Evolutionary conservation across 2,888 invertebrate genomes (phyloP).

Genomic region (Adineta ricciae): DNA sequence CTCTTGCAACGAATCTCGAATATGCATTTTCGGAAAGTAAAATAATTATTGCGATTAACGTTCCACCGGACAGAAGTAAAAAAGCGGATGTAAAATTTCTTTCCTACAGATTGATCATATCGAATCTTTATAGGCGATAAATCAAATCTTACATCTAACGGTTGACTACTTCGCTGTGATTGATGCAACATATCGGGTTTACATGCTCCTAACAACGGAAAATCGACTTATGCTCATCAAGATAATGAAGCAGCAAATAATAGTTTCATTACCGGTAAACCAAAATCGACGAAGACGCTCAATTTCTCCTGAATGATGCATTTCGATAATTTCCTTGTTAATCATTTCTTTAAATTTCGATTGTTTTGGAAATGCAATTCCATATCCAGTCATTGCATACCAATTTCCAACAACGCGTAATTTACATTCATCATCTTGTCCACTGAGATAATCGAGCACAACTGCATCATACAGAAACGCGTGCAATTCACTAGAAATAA

Average conservation of each 20-base stretch:
- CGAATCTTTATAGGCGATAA: no score
- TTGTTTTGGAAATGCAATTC: conserved; percentile 87
- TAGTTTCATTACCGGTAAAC: conserved; percentile 72
- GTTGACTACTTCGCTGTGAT: not conserved
- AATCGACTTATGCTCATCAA: no score
- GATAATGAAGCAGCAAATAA: not conserved
- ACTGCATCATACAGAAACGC: conserved; percentile 98
- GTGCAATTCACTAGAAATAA: conserved; percentile 64
- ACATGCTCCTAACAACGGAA: not conserved
- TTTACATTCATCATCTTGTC: conserved; percentile 81
- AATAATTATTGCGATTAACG: not conserved
- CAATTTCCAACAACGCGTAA: conserved; percentile 90
- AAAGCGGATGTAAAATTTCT: not conserved
- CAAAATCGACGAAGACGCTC: conserved; percentile 80
- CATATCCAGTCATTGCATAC: conserved; percentile 97
- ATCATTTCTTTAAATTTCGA: conserved; percentile 54
- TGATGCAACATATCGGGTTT: not conserved
- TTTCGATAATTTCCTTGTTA: conserved; percentile 42
- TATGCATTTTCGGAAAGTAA: not conserved
- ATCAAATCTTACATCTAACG: not conserved
- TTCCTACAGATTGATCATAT: not conserved
- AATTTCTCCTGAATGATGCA: conserved; percentile 58
- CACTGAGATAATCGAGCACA: conserved; percentile 86
- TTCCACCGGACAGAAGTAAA: not conserved
- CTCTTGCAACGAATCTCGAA: not conserved